Conservation (phyloP, 2,113 vertebrate species). For the Crotalus tigris region DNA sequence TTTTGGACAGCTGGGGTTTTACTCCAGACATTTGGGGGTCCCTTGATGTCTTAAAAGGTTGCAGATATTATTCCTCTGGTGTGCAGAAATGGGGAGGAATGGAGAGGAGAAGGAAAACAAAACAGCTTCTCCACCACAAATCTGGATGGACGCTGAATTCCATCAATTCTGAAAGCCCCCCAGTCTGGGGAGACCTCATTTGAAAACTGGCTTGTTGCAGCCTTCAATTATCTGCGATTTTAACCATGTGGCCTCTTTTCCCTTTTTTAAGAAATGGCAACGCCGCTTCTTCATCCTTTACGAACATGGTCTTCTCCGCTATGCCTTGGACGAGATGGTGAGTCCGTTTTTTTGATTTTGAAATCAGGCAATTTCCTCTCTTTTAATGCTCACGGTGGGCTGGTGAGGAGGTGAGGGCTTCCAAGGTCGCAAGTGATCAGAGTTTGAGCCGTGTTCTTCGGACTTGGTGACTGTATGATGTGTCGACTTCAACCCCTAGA, state of each 20-base stretch:
- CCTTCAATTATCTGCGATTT: not conserved
- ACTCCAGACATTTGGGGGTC: not conserved
- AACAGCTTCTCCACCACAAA: not conserved
- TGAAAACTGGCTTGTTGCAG: not conserved
- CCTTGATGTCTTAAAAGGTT: not conserved
- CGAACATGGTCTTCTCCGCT: constrained; percentile 89
- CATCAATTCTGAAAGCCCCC: too few species aligned
- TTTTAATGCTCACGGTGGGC: not conserved
- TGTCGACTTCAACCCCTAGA: not conserved
- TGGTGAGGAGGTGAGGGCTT: accelerated
- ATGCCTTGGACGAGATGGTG: constrained; percentile 94
- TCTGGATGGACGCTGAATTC: not conserved
- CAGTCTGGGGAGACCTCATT: not conserved
- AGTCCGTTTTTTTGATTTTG: constrained; percentile 49
- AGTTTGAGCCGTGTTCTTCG: not conserved
- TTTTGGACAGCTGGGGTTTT: not conserved
- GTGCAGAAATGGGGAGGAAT: not conserved
- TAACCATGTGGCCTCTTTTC: not conserved
- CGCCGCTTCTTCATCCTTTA: constrained; percentile 95
- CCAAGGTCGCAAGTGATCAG: not conserved
- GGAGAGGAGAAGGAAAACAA: too few species aligned
- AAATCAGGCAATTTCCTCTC: not conserved
- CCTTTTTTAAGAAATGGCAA: constrained; percentile 88
- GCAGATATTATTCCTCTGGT: not conserved
- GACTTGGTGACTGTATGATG: not conserved